Evolutionary conservation across 1,140 invertebrate species (phyloP).

Genomic region (Luehdorfia chinensis): DNA sequence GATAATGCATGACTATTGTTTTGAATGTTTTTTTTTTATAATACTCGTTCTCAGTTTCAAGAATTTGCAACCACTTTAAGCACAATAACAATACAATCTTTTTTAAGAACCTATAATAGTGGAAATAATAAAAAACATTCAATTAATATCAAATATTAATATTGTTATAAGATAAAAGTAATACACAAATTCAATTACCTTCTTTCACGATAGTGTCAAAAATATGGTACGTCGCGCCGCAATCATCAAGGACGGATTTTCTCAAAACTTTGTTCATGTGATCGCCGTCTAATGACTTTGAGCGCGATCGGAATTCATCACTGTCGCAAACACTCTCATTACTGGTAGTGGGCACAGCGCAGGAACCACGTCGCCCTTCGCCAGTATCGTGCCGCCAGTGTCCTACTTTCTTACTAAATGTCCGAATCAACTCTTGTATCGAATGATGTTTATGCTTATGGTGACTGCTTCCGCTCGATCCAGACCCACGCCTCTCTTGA

Average conservation of each 20-base stretch:
- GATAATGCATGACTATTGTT: no score
- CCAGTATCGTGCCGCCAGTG: slow-evolving; percentile 79
- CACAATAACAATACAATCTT: no score
- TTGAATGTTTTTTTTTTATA: no score
- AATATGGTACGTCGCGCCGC: slow-evolving; percentile 88
- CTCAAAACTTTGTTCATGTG: slow-evolving; percentile 61
- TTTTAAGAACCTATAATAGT: no score
- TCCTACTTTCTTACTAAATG: slow-evolving; percentile 83
- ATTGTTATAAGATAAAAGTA: slow-evolving; percentile 25
- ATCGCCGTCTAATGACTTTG: slow-evolving; percentile 86
- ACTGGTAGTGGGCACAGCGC: slow-evolving; percentile 65
- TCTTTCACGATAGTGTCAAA: slow-evolving; percentile 88
- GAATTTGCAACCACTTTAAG: no score
- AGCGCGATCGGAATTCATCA: slow-evolving; percentile 84
- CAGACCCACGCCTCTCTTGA: slow-evolving; percentile 48
- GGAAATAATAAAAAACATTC: no score
- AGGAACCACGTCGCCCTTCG: slow-evolving; percentile 78
- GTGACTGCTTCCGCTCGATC: slow-evolving; percentile 47
- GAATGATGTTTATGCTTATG: slow-evolving; percentile 80
- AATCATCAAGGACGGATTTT: slow-evolving; percentile 79
- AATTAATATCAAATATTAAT: no score
- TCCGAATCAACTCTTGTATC: slow-evolving; percentile 84
- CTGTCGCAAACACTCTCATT: slow-evolving; percentile 68
- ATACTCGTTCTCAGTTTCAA: no score
- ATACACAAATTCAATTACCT: slow-evolving; percentile 76